Evolutionary conservation across 2,113 vertebrate species (phyloP), one percentile per base, ranked within the genome.

Genomic region (Podiceps cristatus): DNA sequence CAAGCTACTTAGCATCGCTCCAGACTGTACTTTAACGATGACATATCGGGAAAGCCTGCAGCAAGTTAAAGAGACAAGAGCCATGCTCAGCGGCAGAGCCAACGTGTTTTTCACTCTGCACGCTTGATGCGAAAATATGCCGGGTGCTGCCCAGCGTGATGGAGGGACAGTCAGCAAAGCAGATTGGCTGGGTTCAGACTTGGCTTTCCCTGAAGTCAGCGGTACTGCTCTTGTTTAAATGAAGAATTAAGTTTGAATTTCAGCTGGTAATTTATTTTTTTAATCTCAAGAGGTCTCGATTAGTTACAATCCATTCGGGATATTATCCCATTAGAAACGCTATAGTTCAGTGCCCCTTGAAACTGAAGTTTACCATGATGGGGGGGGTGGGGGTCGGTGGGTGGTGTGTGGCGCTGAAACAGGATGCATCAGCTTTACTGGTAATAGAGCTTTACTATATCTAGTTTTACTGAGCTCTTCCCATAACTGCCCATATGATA

Each of bases 121-220:
- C 2, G 5, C 18, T 53, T 22, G 52, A 58, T 53, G 66, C 69
- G 87, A 75, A 71, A 85, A 58, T 23, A 60, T 1, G 22, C 27
- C 0, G 0, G 23, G 18, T 62, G 45, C 24, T 2, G 2, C 11
- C 13, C 0, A 0, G 8, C 15, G 33, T 55, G 47, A 13, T 3
- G 56, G 27, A 33, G 3, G 8, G 49, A 49, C 63, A 71, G n/a
- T 19, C 10, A 77, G 37, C 1, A 1, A 40, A 79, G 62, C 12
- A 12, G 5, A 40, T 16, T 0, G 0, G 8, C 33, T 62, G 29
- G 9, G 10, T 22, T 74, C 58, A 76, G 33, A 29, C 9, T 60
- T 47, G 37, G 29, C 49, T 80, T 82, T 72, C 69, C 37, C 35
- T 49, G 24, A 53, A 45, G 49, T 44, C 31, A 37, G 55, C 17